These are phyloP conservation scores for Bombus impatiens DNA, from an alignment of 1,140 invertebrate species.

Conservation along the genomic window DNA sequence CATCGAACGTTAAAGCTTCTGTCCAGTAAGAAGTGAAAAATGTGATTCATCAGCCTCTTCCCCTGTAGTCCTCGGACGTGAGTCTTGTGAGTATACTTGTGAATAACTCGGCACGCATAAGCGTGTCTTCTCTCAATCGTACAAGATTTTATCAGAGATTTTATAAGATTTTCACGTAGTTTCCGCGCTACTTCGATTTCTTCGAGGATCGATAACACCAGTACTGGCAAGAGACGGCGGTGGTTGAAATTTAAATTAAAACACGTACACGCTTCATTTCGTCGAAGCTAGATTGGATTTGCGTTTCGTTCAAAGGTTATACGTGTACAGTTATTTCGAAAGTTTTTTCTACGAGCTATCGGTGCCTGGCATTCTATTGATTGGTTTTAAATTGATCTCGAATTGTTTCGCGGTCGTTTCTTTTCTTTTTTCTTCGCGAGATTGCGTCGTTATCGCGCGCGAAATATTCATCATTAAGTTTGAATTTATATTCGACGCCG, in stretches of 20 bases:
- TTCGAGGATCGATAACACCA: not conserved
- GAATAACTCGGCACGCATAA: too few relatives aligned
- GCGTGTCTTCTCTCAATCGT: too few relatives aligned
- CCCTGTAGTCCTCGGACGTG: too few relatives aligned
- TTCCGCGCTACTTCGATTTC: not conserved
- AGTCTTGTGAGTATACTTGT: too few relatives aligned
- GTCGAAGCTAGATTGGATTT: conserved; percentile 18
- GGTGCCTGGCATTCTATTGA: not conserved
- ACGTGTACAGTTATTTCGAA: not conserved
- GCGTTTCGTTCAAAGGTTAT: conserved; percentile 20
- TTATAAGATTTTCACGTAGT: too few relatives aligned
- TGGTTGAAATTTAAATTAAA: conserved; percentile 32
- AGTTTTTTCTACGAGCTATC: not conserved
- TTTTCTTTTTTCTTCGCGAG: not conserved
- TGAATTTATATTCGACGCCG: not conserved
- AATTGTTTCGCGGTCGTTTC: not conserved
- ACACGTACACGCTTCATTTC: conserved; percentile 28
- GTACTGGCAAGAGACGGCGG: not conserved
- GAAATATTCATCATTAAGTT: not conserved
- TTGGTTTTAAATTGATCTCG: conserved; percentile 36
- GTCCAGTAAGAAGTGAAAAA: too few relatives aligned
- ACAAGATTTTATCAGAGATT: too few relatives aligned
- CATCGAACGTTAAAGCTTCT: too few relatives aligned
- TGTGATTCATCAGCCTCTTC: too few relatives aligned
- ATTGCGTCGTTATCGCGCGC: not conserved